A percentile compares a stretch with the other conserved stretches of the same genome.
Evolutionary conservation across 2,797 vertebrate genomes (phyloP).

Genomic region (Carapus acus): DNA sequence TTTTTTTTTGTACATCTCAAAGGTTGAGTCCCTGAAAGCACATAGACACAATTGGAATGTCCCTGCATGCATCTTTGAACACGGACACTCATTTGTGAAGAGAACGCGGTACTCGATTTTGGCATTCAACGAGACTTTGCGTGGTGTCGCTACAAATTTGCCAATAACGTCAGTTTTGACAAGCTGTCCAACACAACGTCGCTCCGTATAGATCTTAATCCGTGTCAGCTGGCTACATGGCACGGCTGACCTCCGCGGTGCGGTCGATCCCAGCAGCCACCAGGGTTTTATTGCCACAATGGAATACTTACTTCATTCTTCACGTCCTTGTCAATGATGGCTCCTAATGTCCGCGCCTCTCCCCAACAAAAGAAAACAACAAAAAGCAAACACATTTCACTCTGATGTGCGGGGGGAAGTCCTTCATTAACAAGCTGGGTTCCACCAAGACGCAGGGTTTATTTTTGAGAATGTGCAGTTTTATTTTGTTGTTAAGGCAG

Average conservation of each 20-base stretch:
- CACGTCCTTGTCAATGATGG: constrained; percentile 58
- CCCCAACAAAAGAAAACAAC: constrained; percentile 47
- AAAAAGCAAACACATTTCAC: constrained; percentile 43
- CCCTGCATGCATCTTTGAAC: no score
- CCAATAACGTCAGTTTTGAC: constrained; percentile 28
- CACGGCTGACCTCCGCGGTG: constrained; percentile 44
- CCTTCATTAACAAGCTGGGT: constrained; percentile 27
- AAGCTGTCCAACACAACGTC: constrained; percentile 17
- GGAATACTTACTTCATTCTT: constrained; percentile 51
- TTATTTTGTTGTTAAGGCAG: constrained; percentile 25
- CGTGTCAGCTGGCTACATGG: constrained; percentile 31
- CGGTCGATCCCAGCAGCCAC: constrained; percentile 26
- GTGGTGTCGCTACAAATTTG: constrained; percentile 9
- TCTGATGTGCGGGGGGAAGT: constrained; percentile 32
- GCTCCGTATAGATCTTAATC: constrained; percentile 27
- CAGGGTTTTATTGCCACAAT: constrained; percentile 43
- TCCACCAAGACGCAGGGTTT: constrained; percentile 34
- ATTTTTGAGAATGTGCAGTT: constrained; percentile 20
- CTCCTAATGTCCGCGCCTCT: constrained; percentile 46
- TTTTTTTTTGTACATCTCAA: constrained; percentile 33
- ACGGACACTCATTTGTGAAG: no score
- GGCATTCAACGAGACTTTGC: neutral
- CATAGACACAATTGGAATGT: no score
- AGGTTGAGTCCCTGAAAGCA: constrained; percentile 21
- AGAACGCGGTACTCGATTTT: constrained; percentile 1